Percentiles rank a stretch among this genome's conserved stretches.
These are phyloP conservation scores for Shargacucullia verbasci DNA, from an alignment of 2,888 invertebrate genomes.

Conservation along the genomic window DNA sequence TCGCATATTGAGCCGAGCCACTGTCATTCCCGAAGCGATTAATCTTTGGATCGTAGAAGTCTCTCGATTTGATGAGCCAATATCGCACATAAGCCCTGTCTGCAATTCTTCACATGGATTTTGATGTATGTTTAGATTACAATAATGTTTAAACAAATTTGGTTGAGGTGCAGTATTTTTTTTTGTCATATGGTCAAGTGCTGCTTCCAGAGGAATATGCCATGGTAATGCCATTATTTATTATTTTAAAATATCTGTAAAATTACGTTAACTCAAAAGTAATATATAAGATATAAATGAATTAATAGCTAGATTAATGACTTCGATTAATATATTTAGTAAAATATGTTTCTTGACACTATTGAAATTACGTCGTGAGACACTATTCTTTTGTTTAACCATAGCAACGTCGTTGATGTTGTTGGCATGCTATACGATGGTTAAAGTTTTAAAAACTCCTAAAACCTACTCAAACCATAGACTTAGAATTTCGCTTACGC, in stretches of 20 bases:
- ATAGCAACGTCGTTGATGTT: too few species aligned
- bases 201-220: conserved; percentile 80
- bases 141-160: conserved; percentile 76
- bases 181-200: conserved; percentile 63
- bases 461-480: too few species aligned
- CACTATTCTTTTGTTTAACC: too few species aligned
- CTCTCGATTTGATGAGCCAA: conserved; percentile 76
- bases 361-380: too few species aligned
- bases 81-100: conserved; percentile 84
- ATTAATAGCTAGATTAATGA: too few species aligned
- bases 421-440: too few species aligned
- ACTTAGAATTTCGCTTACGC: too few species aligned
- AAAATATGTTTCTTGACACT: too few species aligned
- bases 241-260: background rate
- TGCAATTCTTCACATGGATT: conserved; percentile 81
- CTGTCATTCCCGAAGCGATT: conserved; percentile 84
- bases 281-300: too few species aligned
- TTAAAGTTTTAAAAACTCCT: too few species aligned
- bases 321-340: too few species aligned
- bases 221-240: conserved; percentile 78
- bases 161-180: conserved; percentile 58
- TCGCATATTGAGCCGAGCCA: conserved; percentile 81
- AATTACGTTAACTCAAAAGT: background rate
- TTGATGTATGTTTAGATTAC: conserved; percentile 74
- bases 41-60: conserved; percentile 79